Conservation (phyloP, 2,797 vertebrate species). For the Anas capensis region DNA sequence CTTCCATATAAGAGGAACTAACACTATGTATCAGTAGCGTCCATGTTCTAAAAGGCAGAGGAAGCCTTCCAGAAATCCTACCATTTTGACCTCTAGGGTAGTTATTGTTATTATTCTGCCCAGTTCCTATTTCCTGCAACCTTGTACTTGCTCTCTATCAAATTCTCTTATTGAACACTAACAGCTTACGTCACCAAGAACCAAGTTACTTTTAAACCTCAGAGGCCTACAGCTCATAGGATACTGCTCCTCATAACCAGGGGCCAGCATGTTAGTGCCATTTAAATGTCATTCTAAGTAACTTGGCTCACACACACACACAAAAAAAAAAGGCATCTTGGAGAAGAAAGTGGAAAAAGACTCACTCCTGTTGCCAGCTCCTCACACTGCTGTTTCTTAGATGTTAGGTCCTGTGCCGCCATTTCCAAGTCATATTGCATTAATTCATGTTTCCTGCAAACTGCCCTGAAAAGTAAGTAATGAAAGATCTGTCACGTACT, state of each 20-base stretch:
- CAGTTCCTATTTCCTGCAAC: neutral
- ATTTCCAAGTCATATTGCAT: constrained; percentile 94
- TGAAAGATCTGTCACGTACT: neutral
- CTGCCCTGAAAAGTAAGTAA: constrained; percentile 84
- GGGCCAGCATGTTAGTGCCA: neutral
- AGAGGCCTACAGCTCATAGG: constrained; percentile 10
- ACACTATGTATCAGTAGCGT: neutral
- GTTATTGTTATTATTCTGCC: neutral
- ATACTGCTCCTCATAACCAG: neutral
- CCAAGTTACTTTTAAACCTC: constrained; percentile 18
- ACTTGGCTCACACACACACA: neutral
- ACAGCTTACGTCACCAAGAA: constrained; percentile 25
- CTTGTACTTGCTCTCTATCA: neutral
- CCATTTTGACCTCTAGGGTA: neutral
- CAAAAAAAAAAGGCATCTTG: neutral
- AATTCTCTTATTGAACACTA: too few relatives aligned
- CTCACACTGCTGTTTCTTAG: constrained; percentile 96
- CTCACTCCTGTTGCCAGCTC: constrained; percentile 93
- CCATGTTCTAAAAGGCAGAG: neutral
- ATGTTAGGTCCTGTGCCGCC: constrained; percentile 89
- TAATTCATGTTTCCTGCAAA: constrained; percentile 95
- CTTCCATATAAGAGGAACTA: neutral
- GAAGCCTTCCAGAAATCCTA: neutral
- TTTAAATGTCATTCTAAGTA: constrained; percentile 56
- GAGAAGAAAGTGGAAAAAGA: constrained; percentile 46